These are phyloP conservation scores for Aporrectodea caliginosa DNA, from an alignment of 1,140 invertebrate genomes.

Conservation along the genomic window DNA sequence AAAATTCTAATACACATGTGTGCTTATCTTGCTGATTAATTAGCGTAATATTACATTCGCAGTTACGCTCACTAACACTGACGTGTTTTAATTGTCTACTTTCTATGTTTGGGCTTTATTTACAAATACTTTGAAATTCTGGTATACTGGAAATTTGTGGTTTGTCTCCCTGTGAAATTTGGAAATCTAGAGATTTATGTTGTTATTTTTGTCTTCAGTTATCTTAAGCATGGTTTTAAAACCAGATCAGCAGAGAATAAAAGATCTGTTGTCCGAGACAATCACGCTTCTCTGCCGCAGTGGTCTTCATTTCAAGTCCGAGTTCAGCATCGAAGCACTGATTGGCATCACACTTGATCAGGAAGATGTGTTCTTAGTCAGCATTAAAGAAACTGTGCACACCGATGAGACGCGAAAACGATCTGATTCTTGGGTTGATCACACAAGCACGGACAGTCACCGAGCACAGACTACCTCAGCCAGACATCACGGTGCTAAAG, in stretches of 20 bases:
- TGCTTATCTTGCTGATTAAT: too few relatives aligned
- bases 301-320: slow-evolving; percentile 28
- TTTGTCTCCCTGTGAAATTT: too few relatives aligned
- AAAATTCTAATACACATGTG: too few relatives aligned
- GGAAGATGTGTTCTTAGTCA: slow-evolving; percentile 29
- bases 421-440: background rate
- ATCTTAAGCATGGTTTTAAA: slow-evolving; percentile 24
- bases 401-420: background rate
- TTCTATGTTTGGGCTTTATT: too few relatives aligned
- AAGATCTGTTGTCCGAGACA: slow-evolving; percentile 25
- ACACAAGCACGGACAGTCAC: background rate
- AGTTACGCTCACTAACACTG: too few relatives aligned
- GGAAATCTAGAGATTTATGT: too few relatives aligned
- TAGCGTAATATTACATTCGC: too few relatives aligned
- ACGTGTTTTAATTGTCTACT: too few relatives aligned
- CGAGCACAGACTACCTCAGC: too few relatives aligned
- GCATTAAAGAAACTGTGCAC: slow-evolving; percentile 27
- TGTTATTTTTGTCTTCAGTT: background rate
- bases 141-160: too few relatives aligned
- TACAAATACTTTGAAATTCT: too few relatives aligned
- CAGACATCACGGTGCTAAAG: too few relatives aligned
- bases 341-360: slow-evolving; percentile 33
- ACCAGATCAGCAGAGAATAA: slow-evolving; percentile 28
- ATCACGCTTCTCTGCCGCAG: slow-evolving; percentile 31
- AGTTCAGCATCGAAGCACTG: slow-evolving; percentile 27